Percentiles rank a stretch among this genome's conserved stretches.
phyloP scores from a whole-genome alignment of 2,888 invertebrate species.

The Lepidonotus clava region DNA sequence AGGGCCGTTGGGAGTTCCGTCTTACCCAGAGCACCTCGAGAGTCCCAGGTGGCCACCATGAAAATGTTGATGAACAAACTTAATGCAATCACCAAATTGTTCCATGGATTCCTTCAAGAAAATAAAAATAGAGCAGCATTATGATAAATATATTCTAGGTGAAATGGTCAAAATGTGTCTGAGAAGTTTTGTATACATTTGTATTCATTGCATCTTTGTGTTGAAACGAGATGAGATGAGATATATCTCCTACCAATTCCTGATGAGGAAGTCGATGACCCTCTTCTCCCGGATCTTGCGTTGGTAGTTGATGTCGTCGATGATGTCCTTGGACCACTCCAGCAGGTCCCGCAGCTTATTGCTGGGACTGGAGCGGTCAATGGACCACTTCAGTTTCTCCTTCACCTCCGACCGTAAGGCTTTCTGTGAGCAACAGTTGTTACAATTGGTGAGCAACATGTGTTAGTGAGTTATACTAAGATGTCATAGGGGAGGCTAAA shows the following conservation, averaged over 20 bases:
- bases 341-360: constrained; percentile 65
- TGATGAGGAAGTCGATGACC: background rate
- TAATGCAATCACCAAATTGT: constrained; percentile 57
- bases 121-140: background rate
- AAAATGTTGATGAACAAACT: constrained; percentile 62
- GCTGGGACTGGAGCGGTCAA: constrained; percentile 64
- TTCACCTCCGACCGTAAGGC: constrained; percentile 61
- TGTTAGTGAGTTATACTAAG: too few species aligned
- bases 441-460: too few species aligned
- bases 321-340: constrained; percentile 64
- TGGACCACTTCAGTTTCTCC: constrained; percentile 66
- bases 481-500: too few species aligned
- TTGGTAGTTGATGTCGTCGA: constrained; percentile 66
- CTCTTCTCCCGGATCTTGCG: constrained; percentile 53
- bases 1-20: background rate
- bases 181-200: too few species aligned
- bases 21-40: constrained; percentile 49
- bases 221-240: background rate
- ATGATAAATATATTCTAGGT: too few species aligned
- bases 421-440: constrained; percentile 38
- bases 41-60: constrained; percentile 61
- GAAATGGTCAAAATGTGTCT: too few species aligned
- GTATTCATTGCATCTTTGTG: too few species aligned
- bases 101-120: constrained; percentile 47
- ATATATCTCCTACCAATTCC: background rate